Percentiles rank a stretch among this genome's conserved stretches.
Conservation (phyloP, 1,140 invertebrate species). For the Amphibalanus amphitrite region DNA sequence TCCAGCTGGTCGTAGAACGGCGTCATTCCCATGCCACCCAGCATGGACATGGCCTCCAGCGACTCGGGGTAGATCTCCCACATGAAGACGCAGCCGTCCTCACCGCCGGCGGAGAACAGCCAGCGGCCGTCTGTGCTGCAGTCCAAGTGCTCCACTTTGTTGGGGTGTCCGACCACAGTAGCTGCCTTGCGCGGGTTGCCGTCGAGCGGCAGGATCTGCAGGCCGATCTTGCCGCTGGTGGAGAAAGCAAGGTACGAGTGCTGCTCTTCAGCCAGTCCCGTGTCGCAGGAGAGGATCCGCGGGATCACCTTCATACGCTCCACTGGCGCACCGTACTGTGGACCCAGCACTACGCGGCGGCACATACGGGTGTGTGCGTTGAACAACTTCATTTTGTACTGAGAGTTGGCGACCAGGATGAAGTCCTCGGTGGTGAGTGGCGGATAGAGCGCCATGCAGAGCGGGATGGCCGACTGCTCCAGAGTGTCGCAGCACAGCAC, state of each 20-base stretch:
- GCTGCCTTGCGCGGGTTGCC: slow-evolving; percentile 53
- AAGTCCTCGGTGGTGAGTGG: background rate
- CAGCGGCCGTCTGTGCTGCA: slow-evolving; percentile 25
- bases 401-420: slow-evolving; percentile 1
- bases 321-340: slow-evolving; percentile 40
- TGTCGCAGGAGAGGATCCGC: background rate
- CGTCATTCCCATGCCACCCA: slow-evolving; percentile 28
- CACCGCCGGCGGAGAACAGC: slow-evolving; percentile 37
- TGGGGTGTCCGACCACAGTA: slow-evolving; percentile 44
- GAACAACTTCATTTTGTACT: slow-evolving; percentile 49
- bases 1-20: slow-evolving; percentile 30
- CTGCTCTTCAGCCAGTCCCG: slow-evolving; percentile 14
- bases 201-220: slow-evolving; percentile 45
- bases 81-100: slow-evolving; percentile 36
- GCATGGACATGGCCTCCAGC: slow-evolving; percentile 26
- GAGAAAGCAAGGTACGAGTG: slow-evolving; percentile 39
- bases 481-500: slow-evolving; percentile 32
- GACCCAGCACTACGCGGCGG: slow-evolving; percentile 41
- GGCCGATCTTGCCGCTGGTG: slow-evolving; percentile 43
- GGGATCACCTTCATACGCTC: slow-evolving; percentile 26
- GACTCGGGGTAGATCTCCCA: slow-evolving; percentile 39
- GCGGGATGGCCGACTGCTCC: slow-evolving; percentile 41
- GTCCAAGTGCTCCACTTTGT: slow-evolving; percentile 15
- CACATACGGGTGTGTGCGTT: slow-evolving; percentile 41
- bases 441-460: slow-evolving; percentile 26